Base-by-base conservation (phyloP, 92 coral and sea anemone species). In the Palythoa caribaeorum region DNA sequence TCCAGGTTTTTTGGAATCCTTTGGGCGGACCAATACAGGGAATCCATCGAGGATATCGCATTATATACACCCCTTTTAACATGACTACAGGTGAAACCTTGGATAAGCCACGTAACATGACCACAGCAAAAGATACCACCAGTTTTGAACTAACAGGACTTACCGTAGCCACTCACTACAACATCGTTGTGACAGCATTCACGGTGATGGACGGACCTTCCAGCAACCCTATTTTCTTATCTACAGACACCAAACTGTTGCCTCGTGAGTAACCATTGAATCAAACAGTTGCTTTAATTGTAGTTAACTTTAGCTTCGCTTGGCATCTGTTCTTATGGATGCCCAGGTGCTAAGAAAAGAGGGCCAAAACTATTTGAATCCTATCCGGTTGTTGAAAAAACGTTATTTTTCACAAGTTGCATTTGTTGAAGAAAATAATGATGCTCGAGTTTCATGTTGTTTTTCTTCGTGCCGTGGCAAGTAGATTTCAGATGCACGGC, bases 211-310 rank as follows among this genome's bases (percentile, higher is more conserved):
- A 75, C 20, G 96, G 96, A 9, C 90, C 84, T 2, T 73, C 39
- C 8, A 94, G 90, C 38, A 1, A 1, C 1, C 77, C 88, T 54
- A 38, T 53, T n/a, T 7, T 62, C 65, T 55, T 92, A 16, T 55
- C 73, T 9, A 94, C 96, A 54, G 91, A 92, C 36, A 47, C 39
- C 60, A 94, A 94, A 59, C 47, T 76, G 37, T 77, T 92, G 11
- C 94, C 94, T 9, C 96, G 96, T 94, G 92, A 91, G 96, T 91
- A 4, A 21, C 15, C 38, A 11, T 5, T n/a, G 9, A 44, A 44
- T n/a, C 21, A 8, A 35, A 6, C 20, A 44, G 14, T 57, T 59
- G 14, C 19, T 59, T 11, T 14, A 4, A 13, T 59, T 14, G 19
- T 17, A 59, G 17, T 59, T 11, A 59, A 17, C 19, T 17, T 14